Conservation (phyloP, 2,888 invertebrate genomes). For the Parthenolecanium corni region DNA sequence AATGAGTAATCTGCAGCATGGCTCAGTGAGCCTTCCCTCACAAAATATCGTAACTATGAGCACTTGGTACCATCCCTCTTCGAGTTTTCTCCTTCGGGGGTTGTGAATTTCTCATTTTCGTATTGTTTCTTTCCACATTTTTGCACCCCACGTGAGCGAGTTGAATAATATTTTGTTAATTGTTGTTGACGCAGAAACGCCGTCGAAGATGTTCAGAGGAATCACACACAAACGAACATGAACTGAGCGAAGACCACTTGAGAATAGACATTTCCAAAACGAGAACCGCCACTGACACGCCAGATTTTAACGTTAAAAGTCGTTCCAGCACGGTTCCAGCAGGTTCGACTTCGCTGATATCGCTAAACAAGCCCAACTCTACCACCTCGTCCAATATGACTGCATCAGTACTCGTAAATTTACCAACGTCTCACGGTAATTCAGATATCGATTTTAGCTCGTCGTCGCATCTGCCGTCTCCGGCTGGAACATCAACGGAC, state of each 20-base stretch:
- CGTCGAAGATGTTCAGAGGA: constrained; percentile 31
- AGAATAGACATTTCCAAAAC: constrained; percentile 28
- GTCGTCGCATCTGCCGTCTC: constrained; percentile 35
- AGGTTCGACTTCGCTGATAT: constrained; percentile 32
- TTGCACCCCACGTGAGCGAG: neutral
- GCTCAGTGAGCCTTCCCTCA: too few species aligned
- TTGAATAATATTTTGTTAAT: constrained; percentile 24
- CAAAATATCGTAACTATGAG: too few species aligned
- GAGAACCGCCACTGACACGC: constrained; percentile 25
- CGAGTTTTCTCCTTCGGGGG: too few species aligned
- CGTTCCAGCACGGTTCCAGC: constrained; percentile 8
- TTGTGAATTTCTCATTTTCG: neutral
- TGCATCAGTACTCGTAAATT: constrained; percentile 37
- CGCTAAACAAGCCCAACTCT: constrained; percentile 37
- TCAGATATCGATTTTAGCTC: constrained; percentile 37
- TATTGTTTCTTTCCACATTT: neutral
- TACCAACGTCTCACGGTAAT: constrained; percentile 37
- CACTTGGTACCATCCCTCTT: too few species aligned
- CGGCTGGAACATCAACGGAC: constrained; percentile 35
- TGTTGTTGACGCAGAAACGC: constrained; percentile 30
- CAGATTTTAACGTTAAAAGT: constrained; percentile 25
- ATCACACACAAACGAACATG: constrained; percentile 30
- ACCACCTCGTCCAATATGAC: constrained; percentile 37
- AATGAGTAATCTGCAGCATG: too few species aligned
- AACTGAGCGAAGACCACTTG: constrained; percentile 30